These are phyloP conservation scores for Pristiophorus japonicus DNA, from an alignment of 2,113 vertebrate species.

Conservation along the genomic window DNA sequence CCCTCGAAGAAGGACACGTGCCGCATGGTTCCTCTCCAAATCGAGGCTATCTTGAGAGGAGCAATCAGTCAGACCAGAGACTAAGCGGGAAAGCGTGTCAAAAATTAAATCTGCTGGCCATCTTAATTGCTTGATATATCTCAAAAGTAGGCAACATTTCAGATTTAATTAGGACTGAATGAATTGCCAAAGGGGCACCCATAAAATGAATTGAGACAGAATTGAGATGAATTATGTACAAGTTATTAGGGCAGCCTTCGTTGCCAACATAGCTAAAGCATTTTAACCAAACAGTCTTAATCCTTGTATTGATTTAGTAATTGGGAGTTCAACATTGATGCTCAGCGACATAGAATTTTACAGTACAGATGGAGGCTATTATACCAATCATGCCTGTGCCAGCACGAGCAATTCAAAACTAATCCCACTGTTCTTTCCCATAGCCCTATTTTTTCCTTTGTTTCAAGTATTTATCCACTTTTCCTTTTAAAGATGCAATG, in stretches of 20 bases:
- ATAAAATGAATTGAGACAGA: slow-evolving; percentile 8
- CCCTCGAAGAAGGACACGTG: background rate
- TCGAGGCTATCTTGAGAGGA: background rate
- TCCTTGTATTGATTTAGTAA: slow-evolving; percentile 1
- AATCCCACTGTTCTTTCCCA: background rate
- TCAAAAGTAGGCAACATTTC: slow-evolving; percentile 6
- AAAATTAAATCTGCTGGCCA: background rate
- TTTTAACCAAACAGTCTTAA: background rate
- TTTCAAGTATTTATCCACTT: background rate
- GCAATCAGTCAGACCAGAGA: background rate
- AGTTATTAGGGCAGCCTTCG: background rate
- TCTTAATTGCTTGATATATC: slow-evolving; percentile 17
- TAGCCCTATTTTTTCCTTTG: background rate
- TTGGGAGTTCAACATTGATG: background rate
- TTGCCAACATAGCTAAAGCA: background rate
- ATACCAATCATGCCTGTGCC: background rate
- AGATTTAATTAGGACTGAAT: slow-evolving; percentile 21
- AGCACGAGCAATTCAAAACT: slow-evolving; percentile 19
- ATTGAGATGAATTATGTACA: slow-evolving; percentile 10
- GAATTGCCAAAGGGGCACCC: slow-evolving; percentile 6
- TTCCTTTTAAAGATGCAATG: slow-evolving; percentile 5
- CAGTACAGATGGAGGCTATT: background rate
- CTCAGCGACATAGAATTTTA: background rate
- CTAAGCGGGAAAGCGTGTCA: background rate
- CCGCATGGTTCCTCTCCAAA: background rate